These are phyloP conservation scores for Etheostoma nigrum DNA, from an alignment of 2,797 vertebrate species.

Conservation along the genomic window DNA sequence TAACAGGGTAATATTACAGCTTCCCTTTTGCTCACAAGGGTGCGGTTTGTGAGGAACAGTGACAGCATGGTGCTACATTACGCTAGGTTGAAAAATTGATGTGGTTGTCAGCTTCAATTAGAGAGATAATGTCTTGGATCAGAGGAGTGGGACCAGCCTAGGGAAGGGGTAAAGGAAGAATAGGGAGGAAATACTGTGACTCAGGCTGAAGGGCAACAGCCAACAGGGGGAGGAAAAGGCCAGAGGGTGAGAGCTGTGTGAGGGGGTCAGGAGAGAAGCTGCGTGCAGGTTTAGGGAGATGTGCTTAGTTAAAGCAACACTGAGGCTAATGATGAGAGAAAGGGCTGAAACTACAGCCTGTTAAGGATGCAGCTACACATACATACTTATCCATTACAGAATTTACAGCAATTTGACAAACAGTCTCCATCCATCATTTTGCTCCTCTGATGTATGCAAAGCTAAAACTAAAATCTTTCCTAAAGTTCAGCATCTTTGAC, in stretches of 20 bases:
- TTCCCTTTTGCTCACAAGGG: constrained; percentile 32
- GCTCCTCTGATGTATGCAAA: not conserved
- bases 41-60: constrained; percentile 44
- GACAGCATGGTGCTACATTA: constrained; percentile 47
- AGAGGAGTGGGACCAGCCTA: constrained; percentile 25
- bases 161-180: constrained; percentile 14
- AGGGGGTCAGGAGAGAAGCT: constrained; percentile 23
- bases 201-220: not conserved
- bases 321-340: not conserved
- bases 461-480: not conserved
- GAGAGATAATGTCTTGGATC: constrained; percentile 39
- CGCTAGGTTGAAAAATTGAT: constrained; percentile 60
- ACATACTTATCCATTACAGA: not conserved
- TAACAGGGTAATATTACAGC: constrained; percentile 50
- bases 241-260: constrained; percentile 13
- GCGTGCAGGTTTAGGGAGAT: constrained; percentile 6
- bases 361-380: not conserved
- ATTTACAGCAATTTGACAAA: not conserved
- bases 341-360: constrained; percentile 10
- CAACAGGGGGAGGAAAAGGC: constrained; percentile 4
- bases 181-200: not conserved
- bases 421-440: not conserved
- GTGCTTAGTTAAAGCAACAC: constrained; percentile 3
- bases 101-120: constrained; percentile 79
- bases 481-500: not conserved